A percentile compares a stretch with the other conserved stretches of the same genome.
phyloP scores from a whole-genome alignment of 2,888 invertebrate genomes.

The Thumatha senex region DNA sequence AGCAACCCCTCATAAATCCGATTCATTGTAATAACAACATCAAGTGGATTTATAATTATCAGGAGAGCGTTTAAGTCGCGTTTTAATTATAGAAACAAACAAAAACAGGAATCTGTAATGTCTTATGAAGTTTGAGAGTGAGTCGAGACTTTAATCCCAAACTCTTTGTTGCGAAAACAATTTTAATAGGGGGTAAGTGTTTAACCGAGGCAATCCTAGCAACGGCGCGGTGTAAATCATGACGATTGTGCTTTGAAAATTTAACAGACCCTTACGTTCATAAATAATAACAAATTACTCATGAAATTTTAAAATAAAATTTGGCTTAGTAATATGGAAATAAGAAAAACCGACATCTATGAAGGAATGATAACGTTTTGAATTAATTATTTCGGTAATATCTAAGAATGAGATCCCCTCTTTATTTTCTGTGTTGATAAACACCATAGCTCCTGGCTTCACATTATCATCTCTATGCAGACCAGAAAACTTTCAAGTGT shows the following conservation, averaged over 20 bases:
- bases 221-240: slow-evolving; percentile 35
- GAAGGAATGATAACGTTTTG: not conserved
- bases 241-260: slow-evolving; percentile 30
- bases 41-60: slow-evolving; percentile 70
- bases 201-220: slow-evolving; percentile 26
- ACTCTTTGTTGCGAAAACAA: slow-evolving; percentile 54
- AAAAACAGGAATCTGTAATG: slow-evolving; percentile 67
- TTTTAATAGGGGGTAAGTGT: slow-evolving; percentile 38
- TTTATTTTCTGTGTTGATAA: too few relatives aligned
- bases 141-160: slow-evolving; percentile 56
- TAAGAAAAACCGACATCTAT: not conserved
- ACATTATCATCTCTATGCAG: too few relatives aligned
- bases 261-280: slow-evolving; percentile 18
- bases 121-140: slow-evolving; percentile 60
- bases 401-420: too few relatives aligned
- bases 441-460: too few relatives aligned
- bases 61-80: slow-evolving; percentile 65
- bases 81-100: slow-evolving; percentile 79
- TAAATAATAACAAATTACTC: slow-evolving; percentile 17
- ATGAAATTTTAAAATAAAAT: not conserved
- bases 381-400: not conserved
- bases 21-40: slow-evolving; percentile 57
- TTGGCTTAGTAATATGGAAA: too few relatives aligned
- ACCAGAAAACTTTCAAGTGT: too few relatives aligned
- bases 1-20: slow-evolving; percentile 54